Conservation (phyloP, 2,113 vertebrate genomes). For the Rhipidura dahli region DNA sequence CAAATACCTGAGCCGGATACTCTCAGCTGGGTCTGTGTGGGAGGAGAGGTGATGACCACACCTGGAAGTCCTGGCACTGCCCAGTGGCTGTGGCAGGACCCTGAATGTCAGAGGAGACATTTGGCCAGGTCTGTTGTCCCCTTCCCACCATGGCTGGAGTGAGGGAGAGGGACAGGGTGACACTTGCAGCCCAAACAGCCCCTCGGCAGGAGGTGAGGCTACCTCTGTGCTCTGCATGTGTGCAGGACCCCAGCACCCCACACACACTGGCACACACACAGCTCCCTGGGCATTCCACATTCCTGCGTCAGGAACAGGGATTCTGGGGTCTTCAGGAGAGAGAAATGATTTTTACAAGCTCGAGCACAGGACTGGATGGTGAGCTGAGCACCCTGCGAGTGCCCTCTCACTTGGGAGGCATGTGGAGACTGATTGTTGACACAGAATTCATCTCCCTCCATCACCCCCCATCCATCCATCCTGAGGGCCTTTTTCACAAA, state of each 20-base stretch:
- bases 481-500: not conserved
- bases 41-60: not conserved
- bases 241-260: fast-evolving
- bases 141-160: not conserved
- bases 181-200: not conserved
- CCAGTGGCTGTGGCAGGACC: fast-evolving
- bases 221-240: fast-evolving
- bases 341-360: fast-evolving
- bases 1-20: fast-evolving
- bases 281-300: not conserved
- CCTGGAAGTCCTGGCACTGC: not conserved
- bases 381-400: not conserved
- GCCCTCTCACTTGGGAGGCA: not conserved
- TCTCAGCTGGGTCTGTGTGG: fast-evolving
- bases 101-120: not conserved
- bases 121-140: not conserved
- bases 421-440: fast-evolving
- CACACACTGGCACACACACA: fast-evolving
- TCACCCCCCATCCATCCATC: not conserved
- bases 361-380: fast-evolving
- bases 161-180: not conserved
- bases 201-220: not conserved
- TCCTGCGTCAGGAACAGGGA: not conserved
- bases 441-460: not conserved
- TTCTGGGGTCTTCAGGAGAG: not conserved